Base-by-base conservation (phyloP, 2,888 invertebrate genomes). In the Mycogona germanica region DNA sequence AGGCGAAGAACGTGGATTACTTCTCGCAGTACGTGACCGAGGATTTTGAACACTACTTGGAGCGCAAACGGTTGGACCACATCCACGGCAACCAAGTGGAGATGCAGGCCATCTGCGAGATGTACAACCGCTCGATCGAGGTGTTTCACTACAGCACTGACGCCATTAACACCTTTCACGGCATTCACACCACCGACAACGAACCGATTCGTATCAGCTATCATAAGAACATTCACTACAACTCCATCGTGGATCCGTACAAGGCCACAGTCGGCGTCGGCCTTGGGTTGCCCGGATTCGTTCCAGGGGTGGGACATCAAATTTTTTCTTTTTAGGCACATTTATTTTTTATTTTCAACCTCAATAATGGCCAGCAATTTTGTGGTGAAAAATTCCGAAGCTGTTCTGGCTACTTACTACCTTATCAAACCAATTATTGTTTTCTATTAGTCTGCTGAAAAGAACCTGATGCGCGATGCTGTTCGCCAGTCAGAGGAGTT, bases 71-170 rank as follows among this genome's bases (percentile, higher is more conserved):
- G 23, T 75, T 78, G 62, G 81, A 81, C 64, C 78, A 80, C 66
- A 83, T 84, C 26, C 89, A 89, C 69, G 91, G 91, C 44, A 91
- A 91, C 71, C 88, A 91, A 67, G 79, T 88, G 61, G 91, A 91
- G 72, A 85, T 91, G 67, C 88, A 89, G 69, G 88, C 89, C 23
- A 80, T 91, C 75, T 84, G 85, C 53, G 89, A 91, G 72, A 80
- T 91, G 72, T 89, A 86, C 68, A 87, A 86, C 70, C 76, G 89
- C 56, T 83, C 84, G 2, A 83, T 91, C 55, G 87, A 89, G 72
- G 81, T 91, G 12, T 91, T 84, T 68, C 82, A 84, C 65, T 85
- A 86, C 66, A 77, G 79, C 64, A 74, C 77, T 65, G 80, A 84
- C 63, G 88, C 89, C 25, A 88, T 87, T 55, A 89, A 88, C 68